Conservation (phyloP, 64 coral and sea anemone species). For the Montipora foliosa region DNA sequence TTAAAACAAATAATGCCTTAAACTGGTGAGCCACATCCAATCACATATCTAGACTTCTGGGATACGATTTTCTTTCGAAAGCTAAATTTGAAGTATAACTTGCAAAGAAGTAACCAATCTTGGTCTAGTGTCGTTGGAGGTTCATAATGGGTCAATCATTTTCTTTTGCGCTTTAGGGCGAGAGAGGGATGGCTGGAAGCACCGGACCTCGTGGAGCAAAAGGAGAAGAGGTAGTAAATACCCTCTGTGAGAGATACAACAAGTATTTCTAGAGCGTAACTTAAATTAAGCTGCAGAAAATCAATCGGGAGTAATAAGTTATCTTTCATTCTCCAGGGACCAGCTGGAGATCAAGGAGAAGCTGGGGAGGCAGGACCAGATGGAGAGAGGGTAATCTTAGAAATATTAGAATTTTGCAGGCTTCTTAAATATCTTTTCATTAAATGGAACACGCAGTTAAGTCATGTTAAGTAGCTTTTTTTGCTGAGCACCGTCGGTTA, state of each 20-base stretch:
- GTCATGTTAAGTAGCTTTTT: neutral
- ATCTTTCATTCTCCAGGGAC: neutral
- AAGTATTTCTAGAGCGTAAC: neutral
- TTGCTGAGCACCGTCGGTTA: neutral
- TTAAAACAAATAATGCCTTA: too few species aligned
- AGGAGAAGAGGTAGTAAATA: constrained; percentile 7
- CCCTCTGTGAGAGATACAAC: neutral
- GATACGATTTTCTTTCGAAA: too few species aligned
- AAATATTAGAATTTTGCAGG: neutral
- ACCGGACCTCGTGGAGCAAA: neutral
- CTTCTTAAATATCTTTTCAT: neutral
- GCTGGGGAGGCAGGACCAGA: neutral
- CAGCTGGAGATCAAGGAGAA: neutral
- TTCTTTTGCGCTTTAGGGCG: neutral
- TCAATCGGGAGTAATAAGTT: neutral
- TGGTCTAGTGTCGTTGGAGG: too few species aligned
- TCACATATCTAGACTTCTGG: too few species aligned
- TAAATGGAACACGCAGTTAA: neutral
- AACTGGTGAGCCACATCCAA: too few species aligned
- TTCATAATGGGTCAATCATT: too few species aligned
- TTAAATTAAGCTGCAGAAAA: neutral
- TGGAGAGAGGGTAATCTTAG: neutral
- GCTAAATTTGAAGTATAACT: too few species aligned
- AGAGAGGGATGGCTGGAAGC: neutral
- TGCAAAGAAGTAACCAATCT: too few species aligned